Percentiles rank a stretch among this genome's conserved stretches.
These are phyloP conservation scores for Dryadula phaetusa DNA, from an alignment of 2,888 invertebrate genomes.

Conservation along the genomic window DNA sequence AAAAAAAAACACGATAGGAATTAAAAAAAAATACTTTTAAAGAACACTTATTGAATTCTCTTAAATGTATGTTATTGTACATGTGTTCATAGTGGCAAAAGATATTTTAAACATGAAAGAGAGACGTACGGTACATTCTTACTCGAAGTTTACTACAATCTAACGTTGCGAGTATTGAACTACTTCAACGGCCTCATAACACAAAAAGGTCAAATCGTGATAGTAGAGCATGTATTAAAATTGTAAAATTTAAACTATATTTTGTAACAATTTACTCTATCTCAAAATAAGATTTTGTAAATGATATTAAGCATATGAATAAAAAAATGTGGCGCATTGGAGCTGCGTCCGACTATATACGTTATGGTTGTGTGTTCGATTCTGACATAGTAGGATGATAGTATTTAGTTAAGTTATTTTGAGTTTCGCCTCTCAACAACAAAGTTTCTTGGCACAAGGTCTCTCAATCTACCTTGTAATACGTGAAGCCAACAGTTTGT, in stretches of 20 bases:
- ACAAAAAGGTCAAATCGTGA: slow-evolving; percentile 31
- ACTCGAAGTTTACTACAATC: slow-evolving; percentile 19
- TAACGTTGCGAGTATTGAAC: slow-evolving; percentile 29
- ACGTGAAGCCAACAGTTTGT: too few species aligned
- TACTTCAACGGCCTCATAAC: slow-evolving; percentile 29
- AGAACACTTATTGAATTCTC: neutral
- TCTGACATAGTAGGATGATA: too few species aligned
- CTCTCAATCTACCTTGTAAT: too few species aligned
- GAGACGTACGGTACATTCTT: neutral
- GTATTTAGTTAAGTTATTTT: too few species aligned
- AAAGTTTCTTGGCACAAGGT: too few species aligned
- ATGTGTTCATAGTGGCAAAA: neutral
- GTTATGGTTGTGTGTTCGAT: too few species aligned
- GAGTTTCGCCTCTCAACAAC: too few species aligned
- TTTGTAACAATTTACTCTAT: neutral
- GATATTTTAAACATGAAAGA: neutral
- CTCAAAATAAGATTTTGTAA: too few species aligned
- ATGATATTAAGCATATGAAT: too few species aligned
- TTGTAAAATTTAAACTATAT: neutral
- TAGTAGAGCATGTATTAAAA: neutral
- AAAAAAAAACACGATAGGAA: too few species aligned
- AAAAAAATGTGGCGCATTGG: too few species aligned
- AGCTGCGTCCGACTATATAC: too few species aligned
- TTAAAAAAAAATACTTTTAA: neutral
- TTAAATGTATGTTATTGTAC: neutral